Evolutionary conservation across 2,113 vertebrate genomes (phyloP), one percentile per base, ranked within the genome.

Genomic region (Gymnocephalus cernua): DNA sequence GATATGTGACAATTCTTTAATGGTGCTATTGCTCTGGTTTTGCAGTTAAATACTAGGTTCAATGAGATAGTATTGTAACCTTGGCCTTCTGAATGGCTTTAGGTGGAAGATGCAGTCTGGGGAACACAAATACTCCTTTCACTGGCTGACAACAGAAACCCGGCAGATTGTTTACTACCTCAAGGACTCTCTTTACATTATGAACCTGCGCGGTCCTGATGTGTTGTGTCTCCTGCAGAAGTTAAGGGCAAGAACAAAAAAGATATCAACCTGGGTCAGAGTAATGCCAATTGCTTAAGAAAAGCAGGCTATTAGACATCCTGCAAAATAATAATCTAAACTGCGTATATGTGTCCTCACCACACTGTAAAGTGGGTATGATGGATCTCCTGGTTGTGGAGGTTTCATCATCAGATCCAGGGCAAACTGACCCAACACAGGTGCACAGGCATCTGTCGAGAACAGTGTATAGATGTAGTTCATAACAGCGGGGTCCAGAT

Each of bases 371-470:
- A 89, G 78, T 0, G 69, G 58, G 65, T 94, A 94, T 0, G 95
- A 96, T 9, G 93, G 90, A 29, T 96, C 91, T 84, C 93, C 94
- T 4, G 91, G 94, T 53, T 89, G 88, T 15, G 95, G 95, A 38
- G 95, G 94, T 57, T 94, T 69, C 0, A 4, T 13, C 93, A 96
- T 91, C 51, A 95, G 23, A 27, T 96, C 91, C 73, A 96, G 23
- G 8, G 92, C 91, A 4, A 96, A 66, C 86, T 95, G 94, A 51
- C 93, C 94, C 63, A 59, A 8, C 25, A 94, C 59, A 0, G 93
- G 45, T 0, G 90, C 7, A 23, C 61, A 63, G 4, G 2, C 0
- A 13, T 79, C 27, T 10, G 0, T 73, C 0, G 71, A 73, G 25
- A 92, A 89, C 2, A 86, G 3, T 0, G 0, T 89, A 47, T 27